These are phyloP conservation scores for Arctopsyche grandis DNA, from an alignment of 1,140 invertebrate genomes.

Conservation along the genomic window DNA sequence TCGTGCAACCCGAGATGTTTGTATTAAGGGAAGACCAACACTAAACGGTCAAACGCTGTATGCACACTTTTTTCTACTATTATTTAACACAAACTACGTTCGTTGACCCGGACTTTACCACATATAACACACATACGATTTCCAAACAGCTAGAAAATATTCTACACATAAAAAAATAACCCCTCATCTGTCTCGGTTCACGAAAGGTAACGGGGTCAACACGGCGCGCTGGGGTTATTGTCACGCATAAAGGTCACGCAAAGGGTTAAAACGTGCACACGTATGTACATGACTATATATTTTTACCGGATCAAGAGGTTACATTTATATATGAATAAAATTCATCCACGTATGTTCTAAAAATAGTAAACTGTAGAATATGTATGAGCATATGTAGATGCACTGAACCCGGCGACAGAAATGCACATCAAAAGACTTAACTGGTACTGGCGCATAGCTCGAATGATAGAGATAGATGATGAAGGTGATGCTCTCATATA, in stretches of 20 bases:
- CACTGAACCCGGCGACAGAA: not conserved
- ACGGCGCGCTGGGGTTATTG: not conserved
- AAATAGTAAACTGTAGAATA: not conserved
- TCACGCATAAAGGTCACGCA: slow-evolving; percentile 10
- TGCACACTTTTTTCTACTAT: too few relatives aligned
- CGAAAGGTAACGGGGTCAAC: slow-evolving; percentile 20
- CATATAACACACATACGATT: too few relatives aligned
- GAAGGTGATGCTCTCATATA: too few relatives aligned
- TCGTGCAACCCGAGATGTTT: slow-evolving; percentile 45
- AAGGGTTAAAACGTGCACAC: slow-evolving; percentile 17
- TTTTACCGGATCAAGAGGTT: not conserved
- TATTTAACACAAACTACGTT: too few relatives aligned
- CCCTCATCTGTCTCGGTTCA: slow-evolving; percentile 17
- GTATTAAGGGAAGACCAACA: too few relatives aligned
- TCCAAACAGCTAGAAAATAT: too few relatives aligned
- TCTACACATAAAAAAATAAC: not conserved
- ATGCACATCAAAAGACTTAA: too few relatives aligned
- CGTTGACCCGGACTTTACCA: too few relatives aligned
- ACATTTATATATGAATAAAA: not conserved
- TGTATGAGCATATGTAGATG: not conserved
- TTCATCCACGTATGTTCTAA: not conserved
- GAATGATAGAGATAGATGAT: too few relatives aligned
- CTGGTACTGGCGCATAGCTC: too few relatives aligned
- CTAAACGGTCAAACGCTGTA: too few relatives aligned
- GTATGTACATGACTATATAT: not conserved